A percentile compares a stretch with the other conserved stretches of the same genome.
phyloP scores from a whole-genome alignment of 2,888 invertebrate species.

The Pyrochroa serraticornis region DNA sequence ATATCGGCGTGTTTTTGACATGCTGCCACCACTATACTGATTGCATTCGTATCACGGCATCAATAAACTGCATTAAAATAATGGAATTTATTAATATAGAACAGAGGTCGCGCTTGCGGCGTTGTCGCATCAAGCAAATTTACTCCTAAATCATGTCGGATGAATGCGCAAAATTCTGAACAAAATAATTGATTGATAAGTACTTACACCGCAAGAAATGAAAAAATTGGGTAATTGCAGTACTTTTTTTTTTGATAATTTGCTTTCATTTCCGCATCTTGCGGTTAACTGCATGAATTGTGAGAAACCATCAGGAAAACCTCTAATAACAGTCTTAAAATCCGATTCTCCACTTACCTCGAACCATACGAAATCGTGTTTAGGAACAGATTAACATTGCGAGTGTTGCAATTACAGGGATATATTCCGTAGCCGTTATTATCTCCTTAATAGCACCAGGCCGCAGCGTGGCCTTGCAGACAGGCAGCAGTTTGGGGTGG shows the following conservation, averaged over 20 bases:
- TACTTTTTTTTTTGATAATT: too few relatives aligned
- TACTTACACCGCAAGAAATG: too few relatives aligned
- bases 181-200: too few relatives aligned
- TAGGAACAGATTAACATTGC: slow-evolving; percentile 43
- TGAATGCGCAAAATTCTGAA: too few relatives aligned
- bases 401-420: slow-evolving; percentile 51
- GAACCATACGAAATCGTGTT: slow-evolving; percentile 33
- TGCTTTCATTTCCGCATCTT: too few relatives aligned
- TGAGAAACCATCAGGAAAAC: too few relatives aligned
- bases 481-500: slow-evolving; percentile 47
- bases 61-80: slow-evolving; percentile 44
- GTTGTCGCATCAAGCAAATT: too few relatives aligned
- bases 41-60: slow-evolving; percentile 41
- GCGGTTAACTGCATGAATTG: too few relatives aligned
- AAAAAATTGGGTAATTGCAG: too few relatives aligned
- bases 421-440: slow-evolving; percentile 50
- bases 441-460: slow-evolving; percentile 47
- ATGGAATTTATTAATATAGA: slow-evolving; percentile 49
- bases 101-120: slow-evolving; percentile 2
- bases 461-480: slow-evolving; percentile 49
- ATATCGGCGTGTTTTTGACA: slow-evolving; percentile 46
- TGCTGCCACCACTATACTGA: slow-evolving; percentile 32
- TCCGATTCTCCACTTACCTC: too few relatives aligned
- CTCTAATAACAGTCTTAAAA: too few relatives aligned
- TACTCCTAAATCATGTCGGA: too few relatives aligned